Evolutionary conservation across 2,888 invertebrate genomes (phyloP).

Genomic region (Cabera pusaria): DNA sequence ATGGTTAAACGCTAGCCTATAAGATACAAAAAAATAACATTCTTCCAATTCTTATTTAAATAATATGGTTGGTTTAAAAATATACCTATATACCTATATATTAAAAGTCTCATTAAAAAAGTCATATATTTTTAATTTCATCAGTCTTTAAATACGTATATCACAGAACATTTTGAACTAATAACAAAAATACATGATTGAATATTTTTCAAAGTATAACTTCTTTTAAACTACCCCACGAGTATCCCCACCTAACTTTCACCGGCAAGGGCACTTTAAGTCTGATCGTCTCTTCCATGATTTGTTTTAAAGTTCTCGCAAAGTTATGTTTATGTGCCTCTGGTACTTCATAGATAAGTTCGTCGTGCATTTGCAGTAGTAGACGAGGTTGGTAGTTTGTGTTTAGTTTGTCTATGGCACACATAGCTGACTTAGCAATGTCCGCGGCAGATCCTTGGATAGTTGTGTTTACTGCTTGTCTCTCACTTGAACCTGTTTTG

Average conservation of each 20-base stretch:
- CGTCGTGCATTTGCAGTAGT: slow-evolving; percentile 97
- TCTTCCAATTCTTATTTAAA: no score
- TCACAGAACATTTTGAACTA: no score
- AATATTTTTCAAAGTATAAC: no score
- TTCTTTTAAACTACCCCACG: slow-evolving; percentile 87
- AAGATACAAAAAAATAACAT: no score
- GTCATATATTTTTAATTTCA: no score
- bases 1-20: no score
- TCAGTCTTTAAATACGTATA: no score
- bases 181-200: no score
- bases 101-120: no score
- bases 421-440: slow-evolving; percentile 95
- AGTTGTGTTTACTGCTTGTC: slow-evolving; percentile 98
- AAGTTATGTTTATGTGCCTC: slow-evolving; percentile 70
- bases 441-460: slow-evolving; percentile 99
- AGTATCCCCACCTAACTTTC: slow-evolving; percentile 90
- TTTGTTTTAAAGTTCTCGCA: slow-evolving; percentile 85
- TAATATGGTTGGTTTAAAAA: no score
- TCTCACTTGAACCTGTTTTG: slow-evolving; percentile 90
- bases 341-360: slow-evolving; percentile 95
- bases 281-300: slow-evolving; percentile 91
- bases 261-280: slow-evolving; percentile 93
- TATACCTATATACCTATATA: no score
- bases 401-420: slow-evolving; percentile 86
- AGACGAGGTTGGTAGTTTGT: slow-evolving; percentile 82